Percentiles rank a stretch among this genome's conserved stretches.
Conservation (phyloP, 2,113 vertebrate genomes). For the Spea bombifrons region DNA sequence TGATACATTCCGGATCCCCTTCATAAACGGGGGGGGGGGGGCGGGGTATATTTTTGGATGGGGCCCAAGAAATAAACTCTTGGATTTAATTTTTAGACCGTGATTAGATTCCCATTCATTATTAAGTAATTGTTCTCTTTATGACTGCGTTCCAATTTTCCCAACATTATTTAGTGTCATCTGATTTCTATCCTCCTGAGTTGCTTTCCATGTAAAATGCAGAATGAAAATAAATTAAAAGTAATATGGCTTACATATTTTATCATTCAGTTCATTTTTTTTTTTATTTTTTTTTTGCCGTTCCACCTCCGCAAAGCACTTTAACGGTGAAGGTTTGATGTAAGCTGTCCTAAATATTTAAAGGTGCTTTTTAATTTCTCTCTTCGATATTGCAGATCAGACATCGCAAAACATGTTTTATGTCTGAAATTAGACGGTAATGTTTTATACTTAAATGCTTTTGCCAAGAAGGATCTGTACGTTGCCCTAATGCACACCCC, state of each 20-base stretch:
- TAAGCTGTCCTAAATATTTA: conserved; percentile 43
- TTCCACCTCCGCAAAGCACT: conserved; percentile 2
- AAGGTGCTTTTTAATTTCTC: conserved; percentile 39
- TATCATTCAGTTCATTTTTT: conserved; percentile 45
- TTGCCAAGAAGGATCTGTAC: conserved; percentile 14
- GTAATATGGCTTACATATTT: conserved; percentile 60
- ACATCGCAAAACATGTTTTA: conserved; percentile 14
- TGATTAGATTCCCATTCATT: conserved; percentile 51
- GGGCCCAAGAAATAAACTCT: background rate
- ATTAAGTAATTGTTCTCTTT: conserved; percentile 59
- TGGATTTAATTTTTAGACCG: background rate
- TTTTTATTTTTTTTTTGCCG: background rate
- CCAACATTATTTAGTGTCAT: conserved; percentile 59
- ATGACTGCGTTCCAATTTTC: conserved; percentile 53
- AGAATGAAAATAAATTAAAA: conserved; percentile 61
- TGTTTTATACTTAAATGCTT: conserved; percentile 37
- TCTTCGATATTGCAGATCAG: background rate
- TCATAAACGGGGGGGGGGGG: too few species aligned
- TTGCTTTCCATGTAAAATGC: conserved; percentile 61
- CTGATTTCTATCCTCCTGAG: conserved; percentile 57
- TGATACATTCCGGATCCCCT: too few species aligned
- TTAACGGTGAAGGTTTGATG: conserved; percentile 24
- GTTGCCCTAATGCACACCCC: background rate
- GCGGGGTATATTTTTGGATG: background rate
- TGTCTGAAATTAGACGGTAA: conserved; percentile 37